Evolutionary conservation across 1,140 invertebrate genomes (phyloP), one percentile per base, ranked within the genome.

Genomic region (Planococcus citri): DNA sequence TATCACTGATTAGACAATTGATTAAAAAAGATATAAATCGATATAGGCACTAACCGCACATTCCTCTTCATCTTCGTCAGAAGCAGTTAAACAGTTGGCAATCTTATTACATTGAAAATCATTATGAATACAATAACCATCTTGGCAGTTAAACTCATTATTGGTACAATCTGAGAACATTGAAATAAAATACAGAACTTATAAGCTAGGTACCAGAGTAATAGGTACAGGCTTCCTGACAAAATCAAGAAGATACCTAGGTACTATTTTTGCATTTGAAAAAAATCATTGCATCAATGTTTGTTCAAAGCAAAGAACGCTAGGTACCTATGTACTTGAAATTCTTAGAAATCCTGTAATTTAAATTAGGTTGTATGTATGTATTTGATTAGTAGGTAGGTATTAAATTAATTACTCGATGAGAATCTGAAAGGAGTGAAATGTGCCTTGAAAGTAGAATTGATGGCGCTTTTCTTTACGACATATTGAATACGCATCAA

Each of bases 71-170:
- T 95, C 92, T 79, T 64, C 88, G 90, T 61, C 88, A 84, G 75
- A 91, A 87, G 73, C 90, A 84, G 60, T 64, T 6, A 64, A 25
- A 25, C 92, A 95, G 76, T 95, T 91, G 68, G 84, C 81, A 57
- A 82, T 79, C 0, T 78, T 76, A 77, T 95, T 91, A 76, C 93
- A 95, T 70, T 78, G 79, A n/a, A 95, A 80, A 0, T 79, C 75
- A 0, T 73, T 74, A 14, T 84, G 82, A 68, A 95, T 94, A 78
- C 92, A 95, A 0, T 86, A 90, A 29, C 85, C 85, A 75, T 95
- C 91, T 75, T 91, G 88, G 76, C 91, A 93, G 17, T 64, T 64
- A 20, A 68, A 68, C 20, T 68, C 27, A 33, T 68, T 24, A 1
- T 27, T 27, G 25, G 14, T 33, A 10, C 67, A 68, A 8, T 68